These are phyloP conservation scores for Teleiodes luculella DNA, from an alignment of 2,888 invertebrate genomes.

Conservation along the genomic window DNA sequence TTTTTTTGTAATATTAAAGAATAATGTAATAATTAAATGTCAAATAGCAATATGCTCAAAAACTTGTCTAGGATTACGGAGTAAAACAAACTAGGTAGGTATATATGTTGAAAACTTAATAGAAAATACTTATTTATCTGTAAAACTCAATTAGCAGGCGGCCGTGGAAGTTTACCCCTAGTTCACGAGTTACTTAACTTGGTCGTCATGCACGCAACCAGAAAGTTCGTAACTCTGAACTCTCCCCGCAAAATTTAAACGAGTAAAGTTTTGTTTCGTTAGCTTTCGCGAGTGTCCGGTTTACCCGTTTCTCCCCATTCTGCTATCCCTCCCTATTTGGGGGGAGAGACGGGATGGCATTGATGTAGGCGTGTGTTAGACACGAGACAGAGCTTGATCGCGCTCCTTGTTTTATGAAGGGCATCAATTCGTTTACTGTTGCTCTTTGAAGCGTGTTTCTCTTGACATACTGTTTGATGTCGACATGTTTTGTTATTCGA, in stretches of 20 bases:
- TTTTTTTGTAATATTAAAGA: no score
- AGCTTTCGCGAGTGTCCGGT: slow-evolving; percentile 66
- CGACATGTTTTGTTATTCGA: not conserved
- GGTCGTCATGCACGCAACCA: slow-evolving; percentile 59
- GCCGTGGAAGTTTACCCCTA: slow-evolving; percentile 49
- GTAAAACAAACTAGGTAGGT: no score
- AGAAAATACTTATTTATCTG: slow-evolving; percentile 23
- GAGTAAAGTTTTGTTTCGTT: slow-evolving; percentile 75
- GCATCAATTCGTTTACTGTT: slow-evolving; percentile 27
- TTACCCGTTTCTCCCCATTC: slow-evolving; percentile 22
- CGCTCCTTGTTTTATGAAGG: slow-evolving; percentile 44
- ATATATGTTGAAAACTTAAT: not conserved
- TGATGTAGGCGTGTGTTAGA: slow-evolving; percentile 57
- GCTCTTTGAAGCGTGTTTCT: not conserved
- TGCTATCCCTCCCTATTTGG: slow-evolving; percentile 2
- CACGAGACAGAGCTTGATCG: slow-evolving; percentile 52
- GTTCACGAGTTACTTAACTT: slow-evolving; percentile 49
- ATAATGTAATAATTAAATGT: no score
- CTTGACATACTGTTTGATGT: not conserved
- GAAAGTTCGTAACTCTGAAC: slow-evolving; percentile 20
- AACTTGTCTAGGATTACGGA: not conserved
- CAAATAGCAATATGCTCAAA: no score
- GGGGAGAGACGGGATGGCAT: slow-evolving; percentile 33
- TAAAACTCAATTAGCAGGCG: slow-evolving; percentile 53
- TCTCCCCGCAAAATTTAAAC: slow-evolving; percentile 74